Percentiles rank a stretch among this genome's conserved stretches.
phyloP scores from a whole-genome alignment of 2,113 vertebrate genomes.

The Neogobius melanostomus region DNA sequence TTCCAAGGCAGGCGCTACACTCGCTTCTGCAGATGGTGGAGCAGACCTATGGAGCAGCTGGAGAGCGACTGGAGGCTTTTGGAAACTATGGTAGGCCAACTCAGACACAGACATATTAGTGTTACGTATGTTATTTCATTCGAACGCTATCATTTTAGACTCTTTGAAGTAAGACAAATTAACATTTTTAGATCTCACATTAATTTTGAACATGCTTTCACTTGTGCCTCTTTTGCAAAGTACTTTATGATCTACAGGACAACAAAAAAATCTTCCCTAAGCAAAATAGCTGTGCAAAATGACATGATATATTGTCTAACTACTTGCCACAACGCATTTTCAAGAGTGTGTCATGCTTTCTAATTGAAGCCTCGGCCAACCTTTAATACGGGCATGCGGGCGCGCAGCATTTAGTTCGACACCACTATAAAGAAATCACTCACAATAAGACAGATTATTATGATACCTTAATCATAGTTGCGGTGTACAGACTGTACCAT shows the following conservation, averaged over 20 bases:
- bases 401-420: constrained; percentile 54
- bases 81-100: constrained; percentile 87
- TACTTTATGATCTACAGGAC: constrained; percentile 35
- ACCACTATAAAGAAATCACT: constrained; percentile 56
- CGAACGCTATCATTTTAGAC: background rate
- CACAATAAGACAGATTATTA: constrained; percentile 58
- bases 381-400: constrained; percentile 49
- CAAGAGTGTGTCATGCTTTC: constrained; percentile 55
- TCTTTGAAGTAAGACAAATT: background rate
- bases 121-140: background rate
- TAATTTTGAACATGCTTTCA: background rate
- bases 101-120: constrained; percentile 3
- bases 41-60: constrained; percentile 84
- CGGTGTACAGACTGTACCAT: constrained; percentile 16
- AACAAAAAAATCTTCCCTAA: constrained; percentile 36
- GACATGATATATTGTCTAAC: constrained; percentile 51
- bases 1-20: constrained; percentile 92
- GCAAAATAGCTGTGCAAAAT: constrained; percentile 39
- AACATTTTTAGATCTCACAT: background rate
- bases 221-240: constrained; percentile 49
- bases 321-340: constrained; percentile 32
- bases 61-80: constrained; percentile 91
- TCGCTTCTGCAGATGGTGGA: constrained; percentile 93
- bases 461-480: constrained; percentile 54
- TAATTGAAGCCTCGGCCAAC: constrained; percentile 44